Evolutionary conservation across 2,113 vertebrate genomes (phyloP).

Genomic region (Paramisgurnus dabryanus): DNA sequence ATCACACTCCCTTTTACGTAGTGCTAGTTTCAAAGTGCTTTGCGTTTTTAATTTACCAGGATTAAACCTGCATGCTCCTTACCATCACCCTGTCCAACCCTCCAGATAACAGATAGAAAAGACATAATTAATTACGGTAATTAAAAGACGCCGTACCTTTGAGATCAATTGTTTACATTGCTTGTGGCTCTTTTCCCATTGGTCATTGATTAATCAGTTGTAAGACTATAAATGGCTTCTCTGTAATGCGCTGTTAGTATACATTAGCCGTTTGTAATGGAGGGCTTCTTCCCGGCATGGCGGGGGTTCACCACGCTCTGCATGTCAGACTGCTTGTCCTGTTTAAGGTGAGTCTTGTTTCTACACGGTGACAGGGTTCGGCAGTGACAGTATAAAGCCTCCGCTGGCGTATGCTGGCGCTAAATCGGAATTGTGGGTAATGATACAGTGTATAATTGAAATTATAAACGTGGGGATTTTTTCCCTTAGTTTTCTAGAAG

Average conservation of each 20-base stretch:
- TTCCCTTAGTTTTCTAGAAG: not conserved
- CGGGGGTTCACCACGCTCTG: not conserved
- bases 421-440: slow-evolving; percentile 18
- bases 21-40: too few species aligned
- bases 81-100: slow-evolving; percentile 26
- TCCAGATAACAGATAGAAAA: slow-evolving; percentile 52
- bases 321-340: slow-evolving; percentile 28
- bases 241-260: slow-evolving; percentile 39
- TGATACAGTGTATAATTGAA: slow-evolving; percentile 34
- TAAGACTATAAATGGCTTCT: slow-evolving; percentile 47
- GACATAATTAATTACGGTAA: slow-evolving; percentile 57
- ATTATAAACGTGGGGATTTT: slow-evolving; percentile 5
- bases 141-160: slow-evolving; percentile 42
- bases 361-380: not conserved
- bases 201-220: slow-evolving; percentile 56
- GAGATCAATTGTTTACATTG: slow-evolving; percentile 54
- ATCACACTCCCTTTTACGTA: too few species aligned
- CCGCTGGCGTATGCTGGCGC: not conserved
- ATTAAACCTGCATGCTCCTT: not conserved
- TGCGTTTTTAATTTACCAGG: too few species aligned
- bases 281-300: slow-evolving; percentile 10
- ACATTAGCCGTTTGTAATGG: slow-evolving; percentile 42
- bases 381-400: slow-evolving; percentile 18
- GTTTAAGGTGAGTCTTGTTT: slow-evolving; percentile 36
- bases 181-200: slow-evolving; percentile 37